Conservation (phyloP, 1,140 invertebrate species). For the Zaprionus vittiger region DNA sequence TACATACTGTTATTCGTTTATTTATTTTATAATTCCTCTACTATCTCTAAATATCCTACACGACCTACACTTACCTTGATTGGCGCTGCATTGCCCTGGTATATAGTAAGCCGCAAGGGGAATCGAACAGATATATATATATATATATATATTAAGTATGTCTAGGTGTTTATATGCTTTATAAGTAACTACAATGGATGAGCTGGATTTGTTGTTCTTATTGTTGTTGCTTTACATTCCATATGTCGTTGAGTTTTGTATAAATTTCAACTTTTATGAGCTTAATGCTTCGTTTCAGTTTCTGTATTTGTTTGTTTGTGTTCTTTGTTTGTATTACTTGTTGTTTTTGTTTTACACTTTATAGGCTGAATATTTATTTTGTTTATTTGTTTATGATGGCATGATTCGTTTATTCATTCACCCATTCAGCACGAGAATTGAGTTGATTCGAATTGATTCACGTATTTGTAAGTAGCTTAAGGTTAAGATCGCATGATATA, state of each 20-base stretch:
- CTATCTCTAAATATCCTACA: neutral
- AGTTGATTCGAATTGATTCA: conserved; percentile 48
- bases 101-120: conserved; percentile 40
- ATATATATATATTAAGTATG: neutral
- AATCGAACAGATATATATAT: conserved; percentile 48
- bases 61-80: conserved; percentile 51
- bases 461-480: conserved; percentile 66
- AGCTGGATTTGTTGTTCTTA: conserved; percentile 14
- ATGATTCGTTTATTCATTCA: conserved; percentile 47
- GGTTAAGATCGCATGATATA: conserved; percentile 48
- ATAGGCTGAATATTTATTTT: conserved; percentile 58
- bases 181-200: conserved; percentile 29
- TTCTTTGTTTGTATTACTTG: conserved; percentile 9
- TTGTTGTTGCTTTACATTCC: conserved; percentile 53
- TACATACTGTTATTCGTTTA: neutral
- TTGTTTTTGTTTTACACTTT: conserved; percentile 71
- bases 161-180: conserved; percentile 16
- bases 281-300: conserved; percentile 22
- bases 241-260: conserved; percentile 53
- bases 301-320: conserved; percentile 40
- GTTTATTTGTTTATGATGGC: conserved; percentile 48
- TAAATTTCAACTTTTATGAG: conserved; percentile 61
- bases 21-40: neutral
- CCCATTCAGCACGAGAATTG: conserved; percentile 26
- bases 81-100: conserved; percentile 71